Percentiles rank a stretch among this genome's conserved stretches.
phyloP scores from a whole-genome alignment of 2,888 invertebrate species.

The Scelioninae gen. 2 region DNA sequence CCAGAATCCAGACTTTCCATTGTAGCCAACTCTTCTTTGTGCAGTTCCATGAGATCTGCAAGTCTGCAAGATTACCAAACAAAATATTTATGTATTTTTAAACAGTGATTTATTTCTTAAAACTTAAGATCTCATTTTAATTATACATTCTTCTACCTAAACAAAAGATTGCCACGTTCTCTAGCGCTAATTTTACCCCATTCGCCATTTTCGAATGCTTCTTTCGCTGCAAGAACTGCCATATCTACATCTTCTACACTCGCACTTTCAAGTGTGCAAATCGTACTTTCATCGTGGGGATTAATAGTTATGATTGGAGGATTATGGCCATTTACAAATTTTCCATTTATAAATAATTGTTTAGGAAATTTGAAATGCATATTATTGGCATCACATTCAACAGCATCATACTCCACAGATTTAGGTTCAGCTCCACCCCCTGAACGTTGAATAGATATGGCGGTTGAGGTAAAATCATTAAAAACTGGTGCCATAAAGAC shows the following conservation, averaged over 20 bases:
- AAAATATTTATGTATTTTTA: no score
- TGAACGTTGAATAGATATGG: constrained; percentile 83
- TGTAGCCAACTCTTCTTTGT: constrained; percentile 96
- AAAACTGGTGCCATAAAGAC: constrained; percentile 95
- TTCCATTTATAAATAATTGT: constrained; percentile 93
- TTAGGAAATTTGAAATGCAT: constrained; percentile 90
- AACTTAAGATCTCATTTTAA: no score
- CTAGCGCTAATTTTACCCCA: constrained; percentile 97
- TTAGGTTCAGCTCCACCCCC: constrained; percentile 75
- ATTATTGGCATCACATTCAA: constrained; percentile 88
- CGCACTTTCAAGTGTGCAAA: constrained; percentile 85
- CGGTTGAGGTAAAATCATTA: constrained; percentile 84
- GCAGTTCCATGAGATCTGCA: constrained; percentile 95
- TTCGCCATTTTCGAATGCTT: constrained; percentile 90
- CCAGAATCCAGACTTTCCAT: constrained; percentile 96
- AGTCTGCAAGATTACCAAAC: no score
- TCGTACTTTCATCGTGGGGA: constrained; percentile 88
- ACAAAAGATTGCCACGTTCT: constrained; percentile 89
- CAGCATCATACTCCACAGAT: constrained; percentile 83
- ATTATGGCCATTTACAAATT: constrained; percentile 87
- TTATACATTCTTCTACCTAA: no score
- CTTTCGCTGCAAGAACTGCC: constrained; percentile 92
- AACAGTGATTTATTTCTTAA: no score
- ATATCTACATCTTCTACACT: constrained; percentile 88
- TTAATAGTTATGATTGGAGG: constrained; percentile 82